Percentiles rank a stretch among this genome's conserved stretches.
phyloP scores from a whole-genome alignment of 23 tunicate genomes.

The Ciona savignyi region DNA sequence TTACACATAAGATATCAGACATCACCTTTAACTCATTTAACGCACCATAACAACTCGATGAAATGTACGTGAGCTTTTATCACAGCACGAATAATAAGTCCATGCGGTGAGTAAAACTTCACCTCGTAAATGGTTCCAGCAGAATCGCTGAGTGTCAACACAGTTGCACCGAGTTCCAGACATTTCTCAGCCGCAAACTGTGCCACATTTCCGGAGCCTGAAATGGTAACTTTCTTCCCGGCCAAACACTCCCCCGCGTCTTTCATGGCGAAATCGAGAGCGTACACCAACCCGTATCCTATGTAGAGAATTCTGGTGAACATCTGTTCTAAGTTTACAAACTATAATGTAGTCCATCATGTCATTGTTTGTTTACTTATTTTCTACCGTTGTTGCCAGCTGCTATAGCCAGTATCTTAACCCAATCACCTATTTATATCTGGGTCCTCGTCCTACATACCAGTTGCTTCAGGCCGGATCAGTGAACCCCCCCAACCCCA shows the following conservation, averaged over 20 bases:
- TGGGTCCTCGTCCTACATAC: constrained; percentile 11
- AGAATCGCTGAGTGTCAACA: constrained; percentile 96
- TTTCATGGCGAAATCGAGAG: constrained; percentile 74
- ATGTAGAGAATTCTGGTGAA: neutral
- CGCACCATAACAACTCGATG: no score
- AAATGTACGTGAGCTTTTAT: no score
- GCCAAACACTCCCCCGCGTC: constrained; percentile 44
- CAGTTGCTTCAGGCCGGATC: constrained; percentile 99
- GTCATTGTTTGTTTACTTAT: neutral
- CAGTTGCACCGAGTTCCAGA: constrained; percentile 83
- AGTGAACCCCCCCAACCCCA: constrained; percentile 99
- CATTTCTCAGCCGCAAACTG: constrained; percentile 97
- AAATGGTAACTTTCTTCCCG: constrained; percentile 87
- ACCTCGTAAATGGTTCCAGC: constrained; percentile 95
- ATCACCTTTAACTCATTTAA: no score
- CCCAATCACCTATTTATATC: neutral
- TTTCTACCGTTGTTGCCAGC: no score
- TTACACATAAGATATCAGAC: no score
- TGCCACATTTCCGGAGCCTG: constrained; percentile 99
- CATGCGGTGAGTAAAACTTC: neutral
- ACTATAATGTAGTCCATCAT: neutral
- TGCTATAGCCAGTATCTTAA: no score
- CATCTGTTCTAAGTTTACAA: neutral
- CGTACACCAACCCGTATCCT: constrained; percentile 98
- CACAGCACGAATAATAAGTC: no score